Evolutionary conservation across 2,888 invertebrate species (phyloP), one percentile per base, ranked within the genome.

Genomic region (Spilarctia lutea): DNA sequence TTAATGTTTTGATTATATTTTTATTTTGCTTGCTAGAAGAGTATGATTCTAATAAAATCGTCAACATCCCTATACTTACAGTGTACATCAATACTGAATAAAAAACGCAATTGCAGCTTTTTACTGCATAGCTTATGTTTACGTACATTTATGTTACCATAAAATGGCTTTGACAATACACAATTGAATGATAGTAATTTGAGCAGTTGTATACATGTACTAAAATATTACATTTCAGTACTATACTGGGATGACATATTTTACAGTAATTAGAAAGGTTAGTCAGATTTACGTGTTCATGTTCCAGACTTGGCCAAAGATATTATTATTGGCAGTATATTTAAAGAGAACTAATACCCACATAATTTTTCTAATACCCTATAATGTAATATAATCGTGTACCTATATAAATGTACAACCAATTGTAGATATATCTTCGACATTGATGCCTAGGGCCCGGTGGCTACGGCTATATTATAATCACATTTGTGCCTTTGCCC

Each of bases 401-500:
- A 80, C 67, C 73, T 78, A 72, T 82, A 35, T 71, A 72, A 80
- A 78, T 70, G 33, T 85, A 80, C 83, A 79, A 83, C 74, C 65
- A 68, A 65, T 68, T 80, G 72, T 84, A 84, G 77, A 77, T 82
- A 83, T 77, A 77, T 7, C 11, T 68, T 67, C 75, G 73, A 74
- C 68, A 79, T 10, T 86, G 83, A 82, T 81, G 81, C 86, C 79
- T 90, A 90, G 87, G 90, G 90, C 52, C 52, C 11, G 52, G 4
- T 56, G 52, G n/a, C 52, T 56, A 56, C 8, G 91, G 89, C 88
- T 89, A 87, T 86, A 87, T 88, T 87, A 89, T 90, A 90, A 91
- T 91, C 93, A 94, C 91, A 91, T 89, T 91, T 91, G 95, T 95
- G 95, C 95, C 95, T 95, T 95, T 90, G 92, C 92, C 93, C 91